Percentiles rank a stretch among this genome's conserved stretches.
These are phyloP conservation scores for Vandiemenella viatica DNA, from an alignment of 2,888 invertebrate species.

Conservation along the genomic window DNA sequence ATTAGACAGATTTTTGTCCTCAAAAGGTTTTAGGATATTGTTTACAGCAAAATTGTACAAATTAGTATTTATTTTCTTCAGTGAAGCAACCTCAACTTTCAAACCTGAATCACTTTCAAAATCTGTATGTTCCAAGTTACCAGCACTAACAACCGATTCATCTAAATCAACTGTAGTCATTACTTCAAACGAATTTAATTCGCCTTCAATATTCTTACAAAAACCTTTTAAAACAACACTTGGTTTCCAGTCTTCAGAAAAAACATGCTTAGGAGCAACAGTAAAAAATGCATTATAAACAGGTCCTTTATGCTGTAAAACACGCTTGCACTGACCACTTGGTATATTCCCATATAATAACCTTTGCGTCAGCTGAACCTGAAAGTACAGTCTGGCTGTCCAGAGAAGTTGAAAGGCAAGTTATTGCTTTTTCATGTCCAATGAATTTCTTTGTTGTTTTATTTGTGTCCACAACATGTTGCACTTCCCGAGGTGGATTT, in stretches of 20 bases:
- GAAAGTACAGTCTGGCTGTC: constrained; percentile 59
- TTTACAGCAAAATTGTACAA: constrained; percentile 39
- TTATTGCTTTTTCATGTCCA: constrained; percentile 54
- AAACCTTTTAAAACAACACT: constrained; percentile 32
- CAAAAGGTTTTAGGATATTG: constrained; percentile 23
- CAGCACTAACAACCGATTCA: too few species aligned
- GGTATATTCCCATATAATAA: constrained; percentile 69
- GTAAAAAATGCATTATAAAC: constrained; percentile 56
- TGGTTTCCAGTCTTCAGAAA: constrained; percentile 21
- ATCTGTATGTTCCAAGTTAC: too few species aligned
- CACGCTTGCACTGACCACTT: constrained; percentile 57
- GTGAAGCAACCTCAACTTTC: constrained; percentile 22
- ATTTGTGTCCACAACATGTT: constrained; percentile 48
- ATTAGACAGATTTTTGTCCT: background rate
- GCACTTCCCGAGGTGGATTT: constrained; percentile 48
- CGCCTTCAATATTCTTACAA: constrained; percentile 43
- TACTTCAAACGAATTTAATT: constrained; percentile 19
- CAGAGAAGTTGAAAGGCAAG: constrained; percentile 53
- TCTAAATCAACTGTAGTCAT: constrained; percentile 13
- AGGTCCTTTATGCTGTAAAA: constrained; percentile 54
- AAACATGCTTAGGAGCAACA: constrained; percentile 32
- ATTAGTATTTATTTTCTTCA: constrained; percentile 41
- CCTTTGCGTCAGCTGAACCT: constrained; percentile 56
- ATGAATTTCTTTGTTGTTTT: constrained; percentile 35
- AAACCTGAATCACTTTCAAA: constrained; percentile 1